Conservation (phyloP, 2,113 vertebrate genomes). For the Macrotis lagotis region DNA sequence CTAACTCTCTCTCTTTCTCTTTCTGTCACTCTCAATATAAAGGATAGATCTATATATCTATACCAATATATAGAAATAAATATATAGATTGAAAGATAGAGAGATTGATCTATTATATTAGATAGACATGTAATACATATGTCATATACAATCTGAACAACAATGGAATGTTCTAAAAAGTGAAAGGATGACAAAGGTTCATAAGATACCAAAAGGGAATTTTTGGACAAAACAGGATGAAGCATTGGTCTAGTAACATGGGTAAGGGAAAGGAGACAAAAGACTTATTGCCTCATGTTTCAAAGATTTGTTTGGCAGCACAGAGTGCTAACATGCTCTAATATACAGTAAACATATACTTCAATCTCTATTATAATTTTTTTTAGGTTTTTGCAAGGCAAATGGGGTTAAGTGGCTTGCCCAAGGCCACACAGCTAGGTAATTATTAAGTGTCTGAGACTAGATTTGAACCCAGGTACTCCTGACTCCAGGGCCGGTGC, state of each 20-base stretch:
- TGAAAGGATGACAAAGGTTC: neutral
- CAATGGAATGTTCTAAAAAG: neutral
- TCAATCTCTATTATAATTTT: neutral
- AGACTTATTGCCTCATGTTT: neutral
- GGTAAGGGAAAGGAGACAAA: neutral
- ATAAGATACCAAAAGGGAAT: no score
- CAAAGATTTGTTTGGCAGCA: neutral
- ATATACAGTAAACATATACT: neutral
- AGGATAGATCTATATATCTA: neutral
- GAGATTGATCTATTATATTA: neutral
- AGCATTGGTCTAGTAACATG: neutral
- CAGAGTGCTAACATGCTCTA: neutral
- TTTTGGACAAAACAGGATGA: no score
- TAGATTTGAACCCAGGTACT: no score
- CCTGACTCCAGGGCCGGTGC: no score
- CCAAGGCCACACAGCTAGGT: no score
- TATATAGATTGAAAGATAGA: neutral
- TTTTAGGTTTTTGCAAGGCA: no score
- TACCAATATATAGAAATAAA: neutral
- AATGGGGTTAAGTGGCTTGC: no score
- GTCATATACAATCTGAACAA: neutral
- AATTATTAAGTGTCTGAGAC: no score
- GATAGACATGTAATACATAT: neutral
- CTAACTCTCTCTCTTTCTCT: neutral
- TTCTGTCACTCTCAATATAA: neutral